Base-by-base conservation (phyloP, 2,113 vertebrate genomes). In the Grammomys dolichurus region DNA sequence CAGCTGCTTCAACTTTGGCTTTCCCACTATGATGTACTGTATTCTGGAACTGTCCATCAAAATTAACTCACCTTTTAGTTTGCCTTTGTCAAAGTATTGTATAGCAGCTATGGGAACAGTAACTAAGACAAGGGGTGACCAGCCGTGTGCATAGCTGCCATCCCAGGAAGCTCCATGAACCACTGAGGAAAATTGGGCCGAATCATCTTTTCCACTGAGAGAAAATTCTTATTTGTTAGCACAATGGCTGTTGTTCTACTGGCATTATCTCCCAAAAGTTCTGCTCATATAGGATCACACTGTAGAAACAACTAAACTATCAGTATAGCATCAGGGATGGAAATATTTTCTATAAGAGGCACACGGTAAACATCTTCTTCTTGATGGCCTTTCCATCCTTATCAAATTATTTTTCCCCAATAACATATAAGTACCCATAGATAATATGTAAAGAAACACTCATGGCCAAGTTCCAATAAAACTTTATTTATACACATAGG, bases 401-500 rank as follows among this genome's bases (percentile, higher is more conserved):
- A 2, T 60, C 31, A 24, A 70, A 19, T 2, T 54, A 69, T 43
- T 60, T 76, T 12, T 81, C 31, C 48, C 82, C 69, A 75, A 7
- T 36, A 91, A 81, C 28, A 76, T 48, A 24, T 51, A 91, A 84
- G 69, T 43, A 87, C 43, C 33, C 26, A 63, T 20, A 75, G 46
- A 48, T 10, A 7, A 54, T 40, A 80, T 17, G 24, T 24, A 92
- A 87, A 51, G n/a, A 77, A 92, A 63, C 63, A 12, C 10, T 12
- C 10, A 48, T 43, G 24, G 22, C 60, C 14, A 3, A 70, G 80
- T 69, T 69, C 54, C 63, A 80, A n/a, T 82, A 82, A 73, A 95
- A 91, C 43, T 81, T 89, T 72, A 92, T 72, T 94, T 84, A 72
- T n/a, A 43, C 73, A 93, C 94, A 7, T 7, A 89, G 65, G n/a